Conservation (phyloP, 2,113 vertebrate species). For the Patagioenas fasciata region DNA sequence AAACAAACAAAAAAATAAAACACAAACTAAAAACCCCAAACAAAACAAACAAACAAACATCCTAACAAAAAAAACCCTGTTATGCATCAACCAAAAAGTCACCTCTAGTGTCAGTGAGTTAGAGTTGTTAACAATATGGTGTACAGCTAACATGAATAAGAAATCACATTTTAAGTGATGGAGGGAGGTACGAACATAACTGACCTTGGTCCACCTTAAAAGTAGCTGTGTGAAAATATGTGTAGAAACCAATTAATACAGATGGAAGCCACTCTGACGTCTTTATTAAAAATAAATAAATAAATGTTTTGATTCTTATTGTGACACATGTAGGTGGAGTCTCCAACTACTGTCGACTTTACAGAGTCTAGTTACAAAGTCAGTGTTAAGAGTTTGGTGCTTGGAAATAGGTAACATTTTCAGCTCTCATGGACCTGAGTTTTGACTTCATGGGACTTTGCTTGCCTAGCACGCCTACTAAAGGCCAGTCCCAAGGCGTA, state of each 20-base stretch:
- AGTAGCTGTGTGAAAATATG: neutral
- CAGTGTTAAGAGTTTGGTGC: neutral
- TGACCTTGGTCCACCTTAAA: neutral
- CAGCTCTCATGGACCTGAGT: neutral
- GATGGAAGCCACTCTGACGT: neutral
- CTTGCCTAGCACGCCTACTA: neutral
- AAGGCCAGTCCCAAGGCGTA: neutral
- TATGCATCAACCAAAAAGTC: neutral
- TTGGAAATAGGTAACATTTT: neutral
- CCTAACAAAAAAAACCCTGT: neutral
- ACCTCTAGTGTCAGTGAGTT: neutral
- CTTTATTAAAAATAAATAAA: neutral
- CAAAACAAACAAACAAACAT: neutral
- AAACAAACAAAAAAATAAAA: neutral
- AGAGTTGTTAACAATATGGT: neutral
- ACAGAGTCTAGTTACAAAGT: neutral
- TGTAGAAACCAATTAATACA: neutral
- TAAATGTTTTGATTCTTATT: neutral
- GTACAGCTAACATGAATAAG: neutral
- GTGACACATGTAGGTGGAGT: neutral
- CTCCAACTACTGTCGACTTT: accelerated
- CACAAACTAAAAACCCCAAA: neutral
- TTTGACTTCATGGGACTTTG: neutral
- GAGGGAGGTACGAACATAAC: neutral
- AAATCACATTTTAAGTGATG: neutral